phyloP scores from a whole-genome alignment of 2,888 invertebrate genomes.

The Oxystoma pomonae region DNA sequence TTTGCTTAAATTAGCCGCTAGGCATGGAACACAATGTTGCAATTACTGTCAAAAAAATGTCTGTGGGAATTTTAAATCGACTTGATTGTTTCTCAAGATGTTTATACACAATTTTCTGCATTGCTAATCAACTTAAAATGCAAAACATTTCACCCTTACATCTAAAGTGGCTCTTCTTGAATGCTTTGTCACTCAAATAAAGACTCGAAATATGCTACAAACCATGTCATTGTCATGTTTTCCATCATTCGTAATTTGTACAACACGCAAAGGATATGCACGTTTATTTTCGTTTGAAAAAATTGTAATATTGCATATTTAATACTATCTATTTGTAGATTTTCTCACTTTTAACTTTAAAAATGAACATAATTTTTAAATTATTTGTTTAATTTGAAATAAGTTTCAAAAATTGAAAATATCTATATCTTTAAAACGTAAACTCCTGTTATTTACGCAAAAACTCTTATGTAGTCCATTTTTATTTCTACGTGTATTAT shows the following conservation, averaged over 20 bases:
- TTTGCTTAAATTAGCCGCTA: neutral
- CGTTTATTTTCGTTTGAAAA: too few species aligned
- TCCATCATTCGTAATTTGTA: neutral
- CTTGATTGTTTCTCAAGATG: neutral
- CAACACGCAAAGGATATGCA: neutral
- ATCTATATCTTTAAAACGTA: too few species aligned
- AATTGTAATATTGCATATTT: too few species aligned
- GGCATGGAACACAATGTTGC: neutral
- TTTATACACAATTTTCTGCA: neutral
- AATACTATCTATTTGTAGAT: too few species aligned
- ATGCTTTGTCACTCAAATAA: neutral
- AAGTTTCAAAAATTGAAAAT: too few species aligned
- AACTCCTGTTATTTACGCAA: too few species aligned
- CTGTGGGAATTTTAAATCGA: neutral
- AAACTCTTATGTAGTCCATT: too few species aligned
- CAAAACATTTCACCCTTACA: neutral
- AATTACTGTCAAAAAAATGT: neutral
- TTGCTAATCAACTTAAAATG: neutral
- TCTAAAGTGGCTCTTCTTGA: neutral
- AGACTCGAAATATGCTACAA: neutral
- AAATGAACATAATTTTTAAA: too few species aligned
- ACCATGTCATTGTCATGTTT: neutral
- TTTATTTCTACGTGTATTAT: too few species aligned
- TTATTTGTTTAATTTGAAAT: too few species aligned
- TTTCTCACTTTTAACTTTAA: too few species aligned